Percentiles rank a stretch among this genome's conserved stretches.
These are phyloP conservation scores for Valencia hispanica DNA, from an alignment of 2,797 vertebrate genomes.

Conservation along the genomic window DNA sequence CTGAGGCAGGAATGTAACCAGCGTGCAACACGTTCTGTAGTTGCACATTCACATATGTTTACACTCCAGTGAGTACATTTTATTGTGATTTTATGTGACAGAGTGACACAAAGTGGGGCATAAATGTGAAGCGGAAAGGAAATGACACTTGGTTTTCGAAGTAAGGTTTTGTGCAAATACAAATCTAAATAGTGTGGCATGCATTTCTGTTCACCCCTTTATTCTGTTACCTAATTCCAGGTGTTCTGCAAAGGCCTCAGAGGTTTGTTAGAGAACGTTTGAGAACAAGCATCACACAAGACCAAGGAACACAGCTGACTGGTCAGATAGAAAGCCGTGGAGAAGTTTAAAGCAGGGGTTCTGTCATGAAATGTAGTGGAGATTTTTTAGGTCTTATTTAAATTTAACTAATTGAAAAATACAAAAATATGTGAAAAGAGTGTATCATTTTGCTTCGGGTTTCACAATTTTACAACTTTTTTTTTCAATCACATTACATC, in stretches of 20 bases:
- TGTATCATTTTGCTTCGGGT: too few species aligned
- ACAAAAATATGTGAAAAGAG: too few species aligned
- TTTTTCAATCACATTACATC: too few species aligned
- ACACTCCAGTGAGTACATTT: slow-evolving; percentile 3
- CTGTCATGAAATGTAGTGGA: too few species aligned
- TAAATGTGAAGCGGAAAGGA: not conserved
- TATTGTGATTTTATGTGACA: not conserved
- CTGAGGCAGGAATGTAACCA: not conserved
- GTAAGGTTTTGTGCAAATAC: not conserved
- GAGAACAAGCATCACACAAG: too few species aligned
- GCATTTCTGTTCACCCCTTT: not conserved
- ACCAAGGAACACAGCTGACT: not conserved
- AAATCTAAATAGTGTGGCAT: not conserved
- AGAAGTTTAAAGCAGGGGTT: not conserved
- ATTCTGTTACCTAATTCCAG: not conserved
- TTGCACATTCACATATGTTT: not conserved
- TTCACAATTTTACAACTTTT: too few species aligned
- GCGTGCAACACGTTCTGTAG: not conserved
- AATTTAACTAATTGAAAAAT: too few species aligned
- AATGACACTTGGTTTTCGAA: not conserved
- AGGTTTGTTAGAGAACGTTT: too few species aligned
- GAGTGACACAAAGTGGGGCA: not conserved
- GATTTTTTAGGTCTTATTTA: too few species aligned
- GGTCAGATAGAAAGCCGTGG: not conserved
- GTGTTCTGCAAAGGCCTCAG: too few species aligned